These are phyloP conservation scores for Scaptomyza pallida DNA, from an alignment of 1,140 invertebrate species.

Conservation along the genomic window DNA sequence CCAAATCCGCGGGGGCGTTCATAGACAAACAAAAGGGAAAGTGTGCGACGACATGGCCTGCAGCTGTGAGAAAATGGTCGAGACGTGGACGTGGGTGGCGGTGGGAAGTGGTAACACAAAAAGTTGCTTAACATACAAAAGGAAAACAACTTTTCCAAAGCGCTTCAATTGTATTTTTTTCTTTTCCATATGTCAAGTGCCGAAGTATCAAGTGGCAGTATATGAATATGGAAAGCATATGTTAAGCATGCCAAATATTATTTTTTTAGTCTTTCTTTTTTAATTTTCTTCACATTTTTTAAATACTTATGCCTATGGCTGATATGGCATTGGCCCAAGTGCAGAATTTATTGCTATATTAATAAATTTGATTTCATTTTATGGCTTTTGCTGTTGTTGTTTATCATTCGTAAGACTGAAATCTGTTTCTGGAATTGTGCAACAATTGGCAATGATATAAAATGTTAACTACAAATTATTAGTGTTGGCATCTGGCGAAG, in stretches of 20 bases:
- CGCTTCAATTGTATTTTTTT: conserved; percentile 7
- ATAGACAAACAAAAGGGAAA: conserved; percentile 57
- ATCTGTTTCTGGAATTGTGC: conserved; percentile 57
- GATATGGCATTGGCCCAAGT: conserved; percentile 56
- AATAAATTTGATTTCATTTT: conserved; percentile 45
- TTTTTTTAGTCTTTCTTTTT: conserved; percentile 28
- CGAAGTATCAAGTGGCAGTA: conserved; percentile 23
- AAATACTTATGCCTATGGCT: conserved; percentile 41
- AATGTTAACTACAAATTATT: conserved; percentile 50
- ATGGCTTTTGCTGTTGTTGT: background rate
- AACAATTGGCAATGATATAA: conserved; percentile 67
- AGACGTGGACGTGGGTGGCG: conserved; percentile 27
- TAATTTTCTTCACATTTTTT: conserved; percentile 45
- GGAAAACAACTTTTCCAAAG: conserved; percentile 1
- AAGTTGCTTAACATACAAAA: conserved; percentile 31
- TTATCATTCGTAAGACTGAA: conserved; percentile 25
- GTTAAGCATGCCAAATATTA: conserved; percentile 67
- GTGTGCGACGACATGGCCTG: conserved; percentile 29
- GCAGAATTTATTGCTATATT: conserved; percentile 65
- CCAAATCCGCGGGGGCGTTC: conserved; percentile 61
- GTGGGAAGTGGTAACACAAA: conserved; percentile 1
- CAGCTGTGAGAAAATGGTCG: conserved; percentile 3
- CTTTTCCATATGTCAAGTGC: conserved; percentile 10
- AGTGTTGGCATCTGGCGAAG: conserved; percentile 55
- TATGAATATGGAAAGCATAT: conserved; percentile 64